Conservation (phyloP, 2,797 vertebrate genomes). For the Gobio occitaniae region DNA sequence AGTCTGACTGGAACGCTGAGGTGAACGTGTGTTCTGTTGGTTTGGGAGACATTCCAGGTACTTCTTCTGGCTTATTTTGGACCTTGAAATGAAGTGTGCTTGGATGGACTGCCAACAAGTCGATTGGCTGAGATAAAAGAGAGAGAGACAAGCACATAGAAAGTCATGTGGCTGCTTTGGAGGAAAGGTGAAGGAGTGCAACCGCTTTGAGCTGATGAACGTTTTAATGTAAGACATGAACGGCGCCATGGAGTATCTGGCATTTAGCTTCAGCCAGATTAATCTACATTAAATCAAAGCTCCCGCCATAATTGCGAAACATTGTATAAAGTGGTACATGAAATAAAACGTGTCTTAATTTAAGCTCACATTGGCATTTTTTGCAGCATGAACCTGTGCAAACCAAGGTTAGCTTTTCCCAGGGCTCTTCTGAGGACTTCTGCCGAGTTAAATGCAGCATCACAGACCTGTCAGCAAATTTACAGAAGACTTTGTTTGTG, state of each 20-base stretch:
- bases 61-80: constrained; percentile 24
- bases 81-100: constrained; percentile 48
- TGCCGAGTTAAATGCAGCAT: neutral
- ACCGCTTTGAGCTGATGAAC: neutral
- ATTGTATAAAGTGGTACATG: neutral
- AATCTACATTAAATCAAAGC: constrained; percentile 10
- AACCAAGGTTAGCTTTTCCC: constrained; percentile 35
- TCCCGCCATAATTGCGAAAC: constrained; percentile 1
- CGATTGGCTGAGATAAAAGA: constrained; percentile 54
- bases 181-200: constrained; percentile 11
- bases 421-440: constrained; percentile 5
- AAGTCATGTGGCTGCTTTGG: neutral
- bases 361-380: neutral
- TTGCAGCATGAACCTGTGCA: neutral
- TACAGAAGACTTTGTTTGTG: constrained; percentile 54
- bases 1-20: constrained; percentile 14
- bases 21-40: constrained; percentile 20
- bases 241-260: neutral
- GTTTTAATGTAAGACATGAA: neutral
- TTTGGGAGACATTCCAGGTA: constrained; percentile 39
- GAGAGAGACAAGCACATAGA: neutral
- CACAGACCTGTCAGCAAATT: constrained; percentile 45
- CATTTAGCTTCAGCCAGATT: constrained; percentile 7
- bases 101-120: constrained; percentile 39
- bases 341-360: neutral